Conservation (phyloP, 2,888 invertebrate species). For the Automeris io region DNA sequence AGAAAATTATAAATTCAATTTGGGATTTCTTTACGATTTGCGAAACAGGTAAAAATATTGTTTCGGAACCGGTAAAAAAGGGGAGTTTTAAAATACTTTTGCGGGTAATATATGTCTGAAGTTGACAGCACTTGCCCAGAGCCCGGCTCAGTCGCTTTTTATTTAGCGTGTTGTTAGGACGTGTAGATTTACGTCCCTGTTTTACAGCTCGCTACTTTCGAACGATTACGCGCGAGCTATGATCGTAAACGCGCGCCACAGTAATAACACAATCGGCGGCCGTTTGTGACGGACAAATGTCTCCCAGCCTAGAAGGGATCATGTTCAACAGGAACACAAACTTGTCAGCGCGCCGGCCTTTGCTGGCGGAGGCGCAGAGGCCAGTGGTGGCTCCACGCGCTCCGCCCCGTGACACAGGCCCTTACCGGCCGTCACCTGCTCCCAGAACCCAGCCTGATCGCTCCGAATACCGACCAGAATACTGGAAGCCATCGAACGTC, state of each 20-base stretch:
- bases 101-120: too few species aligned
- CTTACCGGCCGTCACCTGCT: conserved; percentile 51
- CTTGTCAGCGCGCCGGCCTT: conserved; percentile 68
- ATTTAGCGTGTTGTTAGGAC: conserved; percentile 27
- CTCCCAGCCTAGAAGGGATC: conserved; percentile 70
- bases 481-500: conserved; percentile 70
- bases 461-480: conserved; percentile 54
- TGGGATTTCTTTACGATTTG: too few species aligned
- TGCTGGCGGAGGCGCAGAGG: conserved; percentile 70
- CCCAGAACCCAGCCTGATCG: conserved; percentile 48
- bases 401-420: conserved; percentile 61
- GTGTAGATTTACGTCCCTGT: conserved; percentile 26
- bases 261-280: conserved; percentile 37
- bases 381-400: conserved; percentile 63
- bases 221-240: conserved; percentile 50
- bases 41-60: too few species aligned
- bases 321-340: conserved; percentile 72
- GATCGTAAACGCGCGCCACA: conserved; percentile 62
- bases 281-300: conserved; percentile 67
- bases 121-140: too few species aligned
- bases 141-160: conserved; percentile 43
- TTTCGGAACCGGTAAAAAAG: too few species aligned
- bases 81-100: too few species aligned
- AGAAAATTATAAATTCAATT: too few species aligned
- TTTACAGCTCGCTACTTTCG: conserved; percentile 16